Percentiles rank a stretch among this genome's conserved stretches.
Conservation (phyloP, 1,140 invertebrate species). For the Trachymyrmex septentrionalis region DNA sequence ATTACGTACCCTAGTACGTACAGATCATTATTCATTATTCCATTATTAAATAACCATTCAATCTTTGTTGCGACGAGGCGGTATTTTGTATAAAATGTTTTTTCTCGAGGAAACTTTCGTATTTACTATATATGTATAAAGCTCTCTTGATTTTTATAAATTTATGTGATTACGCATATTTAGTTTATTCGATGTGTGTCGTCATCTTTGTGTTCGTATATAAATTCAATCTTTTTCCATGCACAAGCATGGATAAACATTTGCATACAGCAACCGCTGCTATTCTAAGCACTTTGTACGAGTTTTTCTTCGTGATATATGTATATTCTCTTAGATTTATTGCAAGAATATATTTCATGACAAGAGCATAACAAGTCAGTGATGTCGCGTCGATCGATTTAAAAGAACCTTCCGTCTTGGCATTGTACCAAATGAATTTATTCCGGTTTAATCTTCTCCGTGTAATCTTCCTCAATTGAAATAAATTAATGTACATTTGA, state of each 20-base stretch:
- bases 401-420: background rate
- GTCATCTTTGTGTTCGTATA: background rate
- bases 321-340: background rate
- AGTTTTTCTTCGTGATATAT: background rate
- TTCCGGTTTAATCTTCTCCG: conserved; percentile 33
- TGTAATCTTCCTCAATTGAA: conserved; percentile 22
- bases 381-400: background rate
- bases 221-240: conserved; percentile 16
- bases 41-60: conserved; percentile 24
- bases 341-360: background rate
- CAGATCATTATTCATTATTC: background rate
- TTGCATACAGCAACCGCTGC: background rate
- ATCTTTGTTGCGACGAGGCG: background rate
- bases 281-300: background rate
- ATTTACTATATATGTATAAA: background rate
- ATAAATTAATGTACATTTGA: conserved; percentile 45
- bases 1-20: background rate
- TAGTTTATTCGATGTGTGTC: conserved; percentile 32
- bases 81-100: conserved; percentile 8
- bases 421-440: conserved; percentile 10
- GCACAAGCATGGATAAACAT: background rate
- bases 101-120: background rate
- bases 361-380: conserved; percentile 22
- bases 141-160: background rate
- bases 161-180: conserved; percentile 1